A percentile compares a stretch with the other conserved stretches of the same genome.
Conservation (phyloP, 1,140 invertebrate species). For the Ridgeia piscesae region DNA sequence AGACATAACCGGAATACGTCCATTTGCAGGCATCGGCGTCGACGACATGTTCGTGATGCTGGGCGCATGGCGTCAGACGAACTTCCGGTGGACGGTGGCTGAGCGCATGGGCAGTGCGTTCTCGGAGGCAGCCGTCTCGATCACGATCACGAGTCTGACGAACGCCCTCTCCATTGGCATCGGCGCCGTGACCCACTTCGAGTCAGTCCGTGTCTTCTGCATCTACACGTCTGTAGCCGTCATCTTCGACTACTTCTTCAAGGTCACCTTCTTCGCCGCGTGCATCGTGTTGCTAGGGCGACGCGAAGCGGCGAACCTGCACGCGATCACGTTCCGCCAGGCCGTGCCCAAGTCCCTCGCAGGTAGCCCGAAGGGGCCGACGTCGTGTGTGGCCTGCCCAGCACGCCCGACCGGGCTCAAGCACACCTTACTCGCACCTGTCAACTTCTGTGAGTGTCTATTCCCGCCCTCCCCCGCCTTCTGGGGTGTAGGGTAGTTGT, state of each 20-base stretch:
- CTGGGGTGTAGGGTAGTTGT: no score
- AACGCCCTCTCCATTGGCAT: background rate
- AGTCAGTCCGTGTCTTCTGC: constrained; percentile 38
- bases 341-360: background rate
- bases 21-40: constrained; percentile 77
- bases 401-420: background rate
- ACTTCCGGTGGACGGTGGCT: constrained; percentile 27
- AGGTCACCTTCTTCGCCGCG: constrained; percentile 44
- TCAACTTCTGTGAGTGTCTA: background rate
- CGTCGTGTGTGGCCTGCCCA: background rate
- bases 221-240: constrained; percentile 48
- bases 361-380: background rate
- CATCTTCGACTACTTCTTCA: constrained; percentile 43
- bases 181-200: background rate
- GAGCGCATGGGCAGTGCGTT: constrained; percentile 22
- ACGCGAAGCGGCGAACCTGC: constrained; percentile 37
- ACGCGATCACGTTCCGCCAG: constrained; percentile 32
- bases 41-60: constrained; percentile 73
- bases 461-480: no score
- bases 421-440: background rate
- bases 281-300: constrained; percentile 42
- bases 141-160: constrained; percentile 8
- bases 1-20: background rate
- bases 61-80: constrained; percentile 25
- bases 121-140: constrained; percentile 26